Percentiles rank a stretch among this genome's conserved stretches.
These are phyloP conservation scores for Sitodiplosis mosellana DNA, from an alignment of 1,140 invertebrate species.

Conservation along the genomic window DNA sequence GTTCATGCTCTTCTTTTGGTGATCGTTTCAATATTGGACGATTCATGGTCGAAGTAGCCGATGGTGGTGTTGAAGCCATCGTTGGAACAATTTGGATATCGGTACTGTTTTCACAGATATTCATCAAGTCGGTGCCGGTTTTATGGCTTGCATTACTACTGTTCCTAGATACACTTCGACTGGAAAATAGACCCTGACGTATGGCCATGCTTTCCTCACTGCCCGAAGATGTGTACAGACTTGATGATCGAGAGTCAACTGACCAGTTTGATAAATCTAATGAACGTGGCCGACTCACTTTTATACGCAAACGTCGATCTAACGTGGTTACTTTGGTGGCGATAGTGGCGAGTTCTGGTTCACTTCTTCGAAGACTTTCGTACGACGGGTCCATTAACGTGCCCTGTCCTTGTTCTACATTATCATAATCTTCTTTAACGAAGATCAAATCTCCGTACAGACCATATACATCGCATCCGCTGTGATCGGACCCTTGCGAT, in stretches of 20 bases:
- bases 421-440: constrained; percentile 59
- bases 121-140: constrained; percentile 27
- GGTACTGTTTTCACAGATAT: constrained; percentile 23
- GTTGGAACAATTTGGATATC: constrained; percentile 7
- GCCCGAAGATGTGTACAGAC: constrained; percentile 58
- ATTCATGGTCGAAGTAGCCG: background rate
- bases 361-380: constrained; percentile 54
- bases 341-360: constrained; percentile 64
- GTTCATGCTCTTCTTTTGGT: constrained; percentile 2
- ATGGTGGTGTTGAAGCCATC: background rate
- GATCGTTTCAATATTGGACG: constrained; percentile 2
- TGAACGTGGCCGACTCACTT: constrained; percentile 57
- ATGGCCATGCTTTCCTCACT: constrained; percentile 61
- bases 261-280: constrained; percentile 75
- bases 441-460: constrained; percentile 79
- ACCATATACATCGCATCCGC: constrained; percentile 68
- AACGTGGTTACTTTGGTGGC: constrained; percentile 62
- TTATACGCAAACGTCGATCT: constrained; percentile 58
- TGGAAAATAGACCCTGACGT: constrained; percentile 29
- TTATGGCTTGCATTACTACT: constrained; percentile 49
- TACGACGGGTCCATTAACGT: constrained; percentile 42
- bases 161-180: constrained; percentile 42
- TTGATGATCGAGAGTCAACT: constrained; percentile 67
- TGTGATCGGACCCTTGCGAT: constrained; percentile 36
- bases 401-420: constrained; percentile 47